Conservation (phyloP, 2,113 vertebrate genomes). For the Heterocephalus glaber region DNA sequence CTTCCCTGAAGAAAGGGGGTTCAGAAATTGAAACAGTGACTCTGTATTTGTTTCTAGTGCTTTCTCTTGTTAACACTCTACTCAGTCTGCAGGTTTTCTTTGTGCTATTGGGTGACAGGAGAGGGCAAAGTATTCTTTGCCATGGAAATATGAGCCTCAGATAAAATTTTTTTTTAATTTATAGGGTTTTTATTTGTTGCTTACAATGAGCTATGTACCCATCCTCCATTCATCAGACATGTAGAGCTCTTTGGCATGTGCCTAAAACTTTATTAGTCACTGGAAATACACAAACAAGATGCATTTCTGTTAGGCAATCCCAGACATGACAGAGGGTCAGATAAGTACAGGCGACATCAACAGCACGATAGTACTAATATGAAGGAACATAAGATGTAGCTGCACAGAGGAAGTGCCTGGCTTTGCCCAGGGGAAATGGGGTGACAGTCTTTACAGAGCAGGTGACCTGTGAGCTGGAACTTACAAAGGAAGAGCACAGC, state of each 20-base stretch:
- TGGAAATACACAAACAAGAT: not conserved
- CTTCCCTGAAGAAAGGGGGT: constrained; percentile 41
- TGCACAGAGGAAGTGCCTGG: not conserved
- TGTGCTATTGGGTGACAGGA: not conserved
- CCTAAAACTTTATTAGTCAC: not conserved
- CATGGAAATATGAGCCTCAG: not conserved
- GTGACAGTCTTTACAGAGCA: not conserved
- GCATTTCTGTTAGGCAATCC: not conserved
- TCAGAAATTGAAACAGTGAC: constrained; percentile 11
- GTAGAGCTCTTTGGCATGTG: not conserved
- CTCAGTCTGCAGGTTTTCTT: constrained; percentile 1
- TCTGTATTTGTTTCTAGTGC: constrained; percentile 18
- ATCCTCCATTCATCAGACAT: not conserved
- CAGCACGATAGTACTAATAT: not conserved
- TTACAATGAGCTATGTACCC: not conserved
- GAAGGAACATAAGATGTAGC: not conserved
- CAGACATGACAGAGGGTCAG: not conserved
- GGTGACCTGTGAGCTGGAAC: not conserved
- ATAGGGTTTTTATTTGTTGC: not conserved
- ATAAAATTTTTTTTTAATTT: constrained; percentile 2
- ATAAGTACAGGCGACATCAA: not conserved
- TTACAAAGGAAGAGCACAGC: not conserved
- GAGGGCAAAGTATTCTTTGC: constrained; percentile 24
- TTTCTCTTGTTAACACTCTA: not conserved
- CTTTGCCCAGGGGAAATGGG: not conserved